A percentile compares a stretch with the other conserved stretches of the same genome.
These are phyloP conservation scores for Ptychadena robeensis DNA, from an alignment of 2,797 vertebrate species.

Conservation along the genomic window DNA sequence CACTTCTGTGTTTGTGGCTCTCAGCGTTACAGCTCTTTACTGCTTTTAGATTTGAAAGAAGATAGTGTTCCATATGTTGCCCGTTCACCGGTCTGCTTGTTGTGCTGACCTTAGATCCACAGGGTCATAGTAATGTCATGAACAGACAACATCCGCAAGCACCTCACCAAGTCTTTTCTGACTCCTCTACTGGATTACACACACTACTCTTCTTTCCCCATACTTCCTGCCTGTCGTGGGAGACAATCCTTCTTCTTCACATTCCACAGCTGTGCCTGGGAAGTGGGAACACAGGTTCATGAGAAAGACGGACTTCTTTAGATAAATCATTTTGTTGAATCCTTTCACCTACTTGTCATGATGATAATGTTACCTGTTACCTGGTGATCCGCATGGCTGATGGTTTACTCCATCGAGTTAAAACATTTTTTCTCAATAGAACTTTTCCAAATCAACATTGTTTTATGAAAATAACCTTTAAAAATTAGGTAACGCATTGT, in stretches of 20 bases:
- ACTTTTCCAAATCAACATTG: too few species aligned
- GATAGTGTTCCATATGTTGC: conserved; percentile 4
- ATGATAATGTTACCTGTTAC: background rate
- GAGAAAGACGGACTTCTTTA: conserved; percentile 7
- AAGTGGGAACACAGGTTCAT: conserved; percentile 20
- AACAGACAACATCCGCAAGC: conserved; percentile 1
- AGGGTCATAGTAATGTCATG: conserved; percentile 29
- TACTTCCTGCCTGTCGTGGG: conserved; percentile 13
- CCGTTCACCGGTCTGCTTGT: conserved; percentile 2
- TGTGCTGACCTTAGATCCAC: conserved; percentile 21
- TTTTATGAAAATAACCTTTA: too few species aligned
- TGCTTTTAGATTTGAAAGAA: background rate
- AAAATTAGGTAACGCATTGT: too few species aligned
- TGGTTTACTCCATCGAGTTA: too few species aligned
- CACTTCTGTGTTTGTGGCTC: conserved; percentile 12
- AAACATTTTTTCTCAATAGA: too few species aligned
- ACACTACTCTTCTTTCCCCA: background rate
- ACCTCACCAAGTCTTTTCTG: background rate
- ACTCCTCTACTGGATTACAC: conserved; percentile 7
- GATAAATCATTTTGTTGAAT: background rate
- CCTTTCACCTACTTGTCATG: background rate
- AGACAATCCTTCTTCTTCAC: conserved; percentile 13
- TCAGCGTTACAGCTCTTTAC: background rate
- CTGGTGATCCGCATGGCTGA: too few species aligned
- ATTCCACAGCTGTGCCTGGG: conserved; percentile 41